Percentiles rank a stretch among this genome's conserved stretches.
Evolutionary conservation across 2,888 invertebrate species (phyloP).

Genomic region (Caradrina clavipalpis): DNA sequence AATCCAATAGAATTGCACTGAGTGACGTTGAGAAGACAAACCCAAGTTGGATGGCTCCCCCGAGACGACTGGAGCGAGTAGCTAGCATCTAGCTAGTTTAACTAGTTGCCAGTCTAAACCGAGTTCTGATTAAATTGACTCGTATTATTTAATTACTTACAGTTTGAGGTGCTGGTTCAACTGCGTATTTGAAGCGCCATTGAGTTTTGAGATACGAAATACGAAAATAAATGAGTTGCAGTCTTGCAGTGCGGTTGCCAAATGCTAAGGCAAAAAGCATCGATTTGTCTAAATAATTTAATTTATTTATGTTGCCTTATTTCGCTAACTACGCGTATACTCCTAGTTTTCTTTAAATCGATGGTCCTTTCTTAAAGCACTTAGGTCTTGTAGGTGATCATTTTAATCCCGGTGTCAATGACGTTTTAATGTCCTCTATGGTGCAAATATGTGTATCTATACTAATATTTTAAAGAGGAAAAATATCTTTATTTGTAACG

Average conservation of each 20-base stretch:
- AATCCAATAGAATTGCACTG: slow-evolving; percentile 56
- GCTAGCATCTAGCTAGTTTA: no score
- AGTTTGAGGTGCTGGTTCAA: slow-evolving; percentile 36
- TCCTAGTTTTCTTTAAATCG: no score
- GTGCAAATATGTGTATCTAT: not conserved
- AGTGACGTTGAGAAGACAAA: slow-evolving; percentile 65
- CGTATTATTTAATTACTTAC: slow-evolving; percentile 60
- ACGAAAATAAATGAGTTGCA: slow-evolving; percentile 6
- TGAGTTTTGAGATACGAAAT: slow-evolving; percentile 14
- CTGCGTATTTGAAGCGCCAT: slow-evolving; percentile 33
- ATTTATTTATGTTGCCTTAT: no score
- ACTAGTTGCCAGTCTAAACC: slow-evolving; percentile 66
- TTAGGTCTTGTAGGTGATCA: no score
- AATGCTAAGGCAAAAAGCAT: not conserved
- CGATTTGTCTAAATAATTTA: not conserved
- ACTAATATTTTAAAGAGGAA: no score
- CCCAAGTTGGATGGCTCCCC: slow-evolving; percentile 62
- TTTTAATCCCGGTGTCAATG: no score
- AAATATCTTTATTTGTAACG: no score
- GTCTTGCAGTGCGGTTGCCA: not conserved
- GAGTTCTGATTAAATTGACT: slow-evolving; percentile 72
- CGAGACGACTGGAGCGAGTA: slow-evolving; percentile 49
- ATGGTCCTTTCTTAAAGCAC: no score
- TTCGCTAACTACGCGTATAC: no score
- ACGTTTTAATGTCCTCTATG: no score